Evolutionary conservation across 2,888 invertebrate species (phyloP).

Genomic region (Notodromas monacha): DNA sequence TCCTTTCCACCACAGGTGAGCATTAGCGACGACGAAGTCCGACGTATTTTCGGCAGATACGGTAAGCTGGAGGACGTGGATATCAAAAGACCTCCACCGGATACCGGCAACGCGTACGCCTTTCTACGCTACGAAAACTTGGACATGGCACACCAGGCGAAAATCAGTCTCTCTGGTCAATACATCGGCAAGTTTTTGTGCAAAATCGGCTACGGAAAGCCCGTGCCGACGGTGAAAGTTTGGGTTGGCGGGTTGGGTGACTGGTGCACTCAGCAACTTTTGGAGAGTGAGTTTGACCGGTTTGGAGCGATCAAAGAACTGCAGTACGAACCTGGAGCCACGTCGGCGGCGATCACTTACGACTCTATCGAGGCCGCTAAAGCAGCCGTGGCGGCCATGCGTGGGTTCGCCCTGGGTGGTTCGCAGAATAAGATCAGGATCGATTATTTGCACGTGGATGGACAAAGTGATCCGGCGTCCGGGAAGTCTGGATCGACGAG

Average conservation of each 20-base stretch:
- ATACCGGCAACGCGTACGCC: conserved; percentile 87
- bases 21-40: conserved; percentile 67
- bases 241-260: conserved; percentile 93
- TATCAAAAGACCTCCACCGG: conserved; percentile 78
- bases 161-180: conserved; percentile 78
- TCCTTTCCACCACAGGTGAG: too few relatives aligned
- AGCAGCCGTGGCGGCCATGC: conserved; percentile 76
- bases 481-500: too few relatives aligned
- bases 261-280: conserved; percentile 69
- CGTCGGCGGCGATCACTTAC: conserved; percentile 73
- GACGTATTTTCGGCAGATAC: conserved; percentile 74
- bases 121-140: conserved; percentile 82
- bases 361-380: conserved; percentile 88
- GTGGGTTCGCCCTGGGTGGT: conserved; percentile 68
- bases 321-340: conserved; percentile 80
- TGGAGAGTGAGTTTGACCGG: conserved; percentile 82
- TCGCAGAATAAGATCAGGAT: conserved; percentile 58
- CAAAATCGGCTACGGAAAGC: conserved; percentile 96
- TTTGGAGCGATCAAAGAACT: conserved; percentile 94
- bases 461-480: conserved; percentile 10
- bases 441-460: conserved; percentile 62
- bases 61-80: conserved; percentile 93
- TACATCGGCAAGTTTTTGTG: conserved; percentile 94
- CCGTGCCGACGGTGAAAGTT: conserved; percentile 77
- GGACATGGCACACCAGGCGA: conserved; percentile 51